phyloP scores from a whole-genome alignment of 2,797 vertebrate species.

The Vespertilio murinus region DNA sequence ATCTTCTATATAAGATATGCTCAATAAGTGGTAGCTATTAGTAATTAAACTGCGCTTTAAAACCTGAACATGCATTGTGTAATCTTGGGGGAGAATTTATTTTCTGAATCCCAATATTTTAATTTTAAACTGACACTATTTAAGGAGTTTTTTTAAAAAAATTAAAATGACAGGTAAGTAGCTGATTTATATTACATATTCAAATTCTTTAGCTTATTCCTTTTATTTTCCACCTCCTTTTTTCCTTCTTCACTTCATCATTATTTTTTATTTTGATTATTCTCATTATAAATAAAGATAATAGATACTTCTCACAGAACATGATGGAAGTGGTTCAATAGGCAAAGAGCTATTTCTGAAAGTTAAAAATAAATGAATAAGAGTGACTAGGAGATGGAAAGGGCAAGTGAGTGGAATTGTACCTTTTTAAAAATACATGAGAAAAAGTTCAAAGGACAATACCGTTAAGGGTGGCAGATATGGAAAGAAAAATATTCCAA shows the following conservation, averaged over 20 bases:
- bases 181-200: not conserved
- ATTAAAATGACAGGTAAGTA: not conserved
- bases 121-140: not conserved
- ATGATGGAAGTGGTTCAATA: constrained; percentile 1
- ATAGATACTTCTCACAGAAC: not conserved
- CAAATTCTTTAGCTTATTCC: not conserved
- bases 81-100: not conserved
- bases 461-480: not conserved
- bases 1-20: not conserved
- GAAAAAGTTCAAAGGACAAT: constrained; percentile 11
- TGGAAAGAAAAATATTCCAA: not conserved
- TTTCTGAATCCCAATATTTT: not conserved
- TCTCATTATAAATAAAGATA: not conserved
- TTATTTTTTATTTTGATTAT: not conserved
- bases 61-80: not conserved
- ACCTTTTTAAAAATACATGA: not conserved
- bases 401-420: not conserved
- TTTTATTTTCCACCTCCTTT: not conserved
- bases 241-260: not conserved
- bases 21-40: not conserved
- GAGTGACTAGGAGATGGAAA: constrained; percentile 15
- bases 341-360: constrained; percentile 27
- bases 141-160: not conserved
- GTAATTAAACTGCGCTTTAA: not conserved
- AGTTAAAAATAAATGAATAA: constrained; percentile 34